phyloP scores from a whole-genome alignment of 2,797 vertebrate genomes.

The Micrastur ruficollis region DNA sequence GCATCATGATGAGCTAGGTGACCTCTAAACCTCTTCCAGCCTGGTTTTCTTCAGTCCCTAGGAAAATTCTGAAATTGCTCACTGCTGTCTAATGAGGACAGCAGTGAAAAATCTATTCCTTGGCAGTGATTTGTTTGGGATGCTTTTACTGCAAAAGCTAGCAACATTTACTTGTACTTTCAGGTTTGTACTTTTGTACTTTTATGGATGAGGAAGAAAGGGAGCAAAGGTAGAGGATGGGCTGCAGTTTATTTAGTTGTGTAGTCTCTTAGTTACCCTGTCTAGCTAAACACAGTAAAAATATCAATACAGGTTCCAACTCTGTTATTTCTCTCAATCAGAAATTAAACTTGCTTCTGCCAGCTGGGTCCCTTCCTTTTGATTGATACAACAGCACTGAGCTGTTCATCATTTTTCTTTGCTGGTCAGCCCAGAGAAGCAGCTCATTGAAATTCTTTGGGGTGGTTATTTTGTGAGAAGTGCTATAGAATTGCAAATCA shows the following conservation, averaged over 20 bases:
- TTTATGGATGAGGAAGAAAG: background rate
- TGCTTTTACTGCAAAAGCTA: background rate
- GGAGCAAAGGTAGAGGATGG: background rate
- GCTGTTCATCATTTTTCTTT: background rate
- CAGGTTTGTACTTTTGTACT: background rate
- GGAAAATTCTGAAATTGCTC: background rate
- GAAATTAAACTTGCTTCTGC: slow-evolving; percentile 24
- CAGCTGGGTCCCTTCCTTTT: slow-evolving; percentile 6
- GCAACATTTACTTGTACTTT: background rate
- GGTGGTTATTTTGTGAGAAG: background rate
- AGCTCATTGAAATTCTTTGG: slow-evolving; percentile 3
- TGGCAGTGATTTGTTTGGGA: background rate
- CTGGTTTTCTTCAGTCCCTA: background rate
- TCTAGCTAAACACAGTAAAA: background rate
- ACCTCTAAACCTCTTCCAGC: background rate
- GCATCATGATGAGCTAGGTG: background rate
- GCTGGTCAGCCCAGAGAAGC: background rate
- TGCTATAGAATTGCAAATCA: slow-evolving; percentile 25
- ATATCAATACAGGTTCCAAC: background rate
- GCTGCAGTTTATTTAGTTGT: background rate
- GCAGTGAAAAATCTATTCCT: background rate
- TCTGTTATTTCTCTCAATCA: background rate
- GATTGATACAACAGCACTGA: background rate
- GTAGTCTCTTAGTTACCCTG: background rate
- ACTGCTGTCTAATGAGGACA: background rate